These are phyloP conservation scores for Proctacanthus coquilletti DNA, from an alignment of 1,140 invertebrate species.

Conservation along the genomic window DNA sequence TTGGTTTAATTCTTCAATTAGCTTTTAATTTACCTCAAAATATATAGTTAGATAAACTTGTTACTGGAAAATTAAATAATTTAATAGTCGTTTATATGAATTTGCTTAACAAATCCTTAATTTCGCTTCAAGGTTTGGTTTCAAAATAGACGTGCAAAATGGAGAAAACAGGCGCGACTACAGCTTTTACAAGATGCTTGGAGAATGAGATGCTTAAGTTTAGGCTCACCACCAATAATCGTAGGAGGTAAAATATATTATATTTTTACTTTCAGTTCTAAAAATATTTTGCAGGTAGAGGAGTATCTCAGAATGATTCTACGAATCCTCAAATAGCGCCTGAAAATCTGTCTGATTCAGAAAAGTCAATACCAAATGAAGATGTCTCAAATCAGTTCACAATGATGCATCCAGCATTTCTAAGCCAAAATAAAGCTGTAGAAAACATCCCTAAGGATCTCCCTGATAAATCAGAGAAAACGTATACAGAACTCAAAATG, in stretches of 20 bases:
- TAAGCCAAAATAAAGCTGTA: conserved; percentile 8
- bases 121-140: conserved; percentile 60
- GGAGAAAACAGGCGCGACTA: conserved; percentile 70
- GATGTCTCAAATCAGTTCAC: conserved; percentile 13
- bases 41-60: no score
- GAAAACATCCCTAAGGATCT: neutral
- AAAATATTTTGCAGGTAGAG: neutral
- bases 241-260: conserved; percentile 28
- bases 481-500: conserved; percentile 27
- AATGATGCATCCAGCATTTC: conserved; percentile 30
- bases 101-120: no score
- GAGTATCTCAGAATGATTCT: neutral
- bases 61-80: no score
- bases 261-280: no score
- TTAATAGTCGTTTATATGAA: no score
- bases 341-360: conserved; percentile 19
- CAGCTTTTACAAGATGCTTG: conserved; percentile 77
- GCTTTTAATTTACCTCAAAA: no score
- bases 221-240: conserved; percentile 43
- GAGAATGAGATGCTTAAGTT: conserved; percentile 70
- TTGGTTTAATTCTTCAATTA: no score
- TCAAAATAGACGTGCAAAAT: conserved; percentile 75
- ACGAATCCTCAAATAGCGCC: conserved; percentile 8
- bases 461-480: conserved; percentile 16
- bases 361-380: conserved; percentile 2